These are phyloP conservation scores for Oryzias dopingdopingensis DNA, from an alignment of 2,797 vertebrate genomes.

Conservation along the genomic window DNA sequence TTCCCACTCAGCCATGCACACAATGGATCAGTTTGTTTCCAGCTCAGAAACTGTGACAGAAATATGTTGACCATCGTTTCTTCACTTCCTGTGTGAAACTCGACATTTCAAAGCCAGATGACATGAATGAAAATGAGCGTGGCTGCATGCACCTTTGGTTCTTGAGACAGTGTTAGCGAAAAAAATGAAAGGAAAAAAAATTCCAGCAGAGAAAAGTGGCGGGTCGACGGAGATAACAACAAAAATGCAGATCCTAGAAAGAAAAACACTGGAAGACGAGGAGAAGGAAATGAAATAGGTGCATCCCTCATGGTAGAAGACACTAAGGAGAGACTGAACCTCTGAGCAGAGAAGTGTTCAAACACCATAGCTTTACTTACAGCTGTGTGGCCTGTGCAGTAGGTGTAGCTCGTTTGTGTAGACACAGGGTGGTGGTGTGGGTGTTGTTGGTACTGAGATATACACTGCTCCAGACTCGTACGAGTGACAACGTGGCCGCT, in stretches of 20 bases:
- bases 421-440: conserved; percentile 59
- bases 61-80: conserved; percentile 40
- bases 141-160: no score
- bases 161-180: conserved; percentile 39
- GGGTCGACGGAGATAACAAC: conserved; percentile 28
- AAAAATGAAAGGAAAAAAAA: conserved; percentile 56
- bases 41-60: conserved; percentile 49
- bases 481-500: conserved; percentile 77
- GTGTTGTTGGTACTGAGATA: conserved; percentile 48
- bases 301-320: conserved; percentile 24
- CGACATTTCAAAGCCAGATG: conserved; percentile 54
- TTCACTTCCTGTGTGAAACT: conserved; percentile 32
- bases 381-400: conserved; percentile 81
- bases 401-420: conserved; percentile 81
- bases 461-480: conserved; percentile 68
- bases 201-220: neutral
- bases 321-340: conserved; percentile 30
- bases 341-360: conserved; percentile 11
- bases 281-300: conserved; percentile 13
- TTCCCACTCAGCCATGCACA: no score
- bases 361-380: conserved; percentile 75
- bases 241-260: neutral
- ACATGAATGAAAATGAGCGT: conserved; percentile 42
- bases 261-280: conserved; percentile 6
- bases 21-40: conserved; percentile 23